phyloP scores from a whole-genome alignment of 2,113 vertebrate genomes.

The Rhodinocichla rosea region DNA sequence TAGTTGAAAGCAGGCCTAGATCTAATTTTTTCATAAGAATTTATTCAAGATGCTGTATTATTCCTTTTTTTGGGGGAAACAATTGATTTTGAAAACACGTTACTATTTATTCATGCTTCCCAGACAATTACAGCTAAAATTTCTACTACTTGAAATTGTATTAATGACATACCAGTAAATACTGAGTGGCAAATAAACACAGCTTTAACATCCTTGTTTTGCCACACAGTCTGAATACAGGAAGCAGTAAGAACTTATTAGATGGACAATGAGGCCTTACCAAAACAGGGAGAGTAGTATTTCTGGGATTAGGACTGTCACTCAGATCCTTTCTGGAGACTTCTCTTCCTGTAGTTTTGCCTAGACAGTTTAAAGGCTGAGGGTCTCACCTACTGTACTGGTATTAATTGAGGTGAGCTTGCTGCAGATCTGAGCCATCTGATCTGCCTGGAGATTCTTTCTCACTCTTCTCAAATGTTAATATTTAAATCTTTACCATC shows the following conservation, averaged over 20 bases:
- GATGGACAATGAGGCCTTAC: not conserved
- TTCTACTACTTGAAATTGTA: not conserved
- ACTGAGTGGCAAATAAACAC: not conserved
- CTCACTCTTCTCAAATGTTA: not conserved
- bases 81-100: not conserved
- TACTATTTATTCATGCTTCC: not conserved
- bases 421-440: not conserved
- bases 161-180: not conserved
- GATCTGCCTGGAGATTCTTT: not conserved
- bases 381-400: not conserved
- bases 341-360: not conserved
- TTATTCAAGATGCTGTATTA: not conserved
- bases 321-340: not conserved
- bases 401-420: not conserved
- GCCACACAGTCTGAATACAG: not conserved
- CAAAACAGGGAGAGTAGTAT: not conserved
- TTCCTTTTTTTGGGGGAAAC: not conserved
- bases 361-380: not conserved
- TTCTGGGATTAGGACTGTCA: not conserved
- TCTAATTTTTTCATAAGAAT: not conserved
- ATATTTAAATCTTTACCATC: not conserved
- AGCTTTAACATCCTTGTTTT: not conserved
- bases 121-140: not conserved
- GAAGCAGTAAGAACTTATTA: not conserved
- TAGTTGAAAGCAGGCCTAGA: not conserved